Evolutionary conservation across 2,888 invertebrate species (phyloP), one percentile per base, ranked within the genome.

Genomic region (Spodoptera exigua): DNA sequence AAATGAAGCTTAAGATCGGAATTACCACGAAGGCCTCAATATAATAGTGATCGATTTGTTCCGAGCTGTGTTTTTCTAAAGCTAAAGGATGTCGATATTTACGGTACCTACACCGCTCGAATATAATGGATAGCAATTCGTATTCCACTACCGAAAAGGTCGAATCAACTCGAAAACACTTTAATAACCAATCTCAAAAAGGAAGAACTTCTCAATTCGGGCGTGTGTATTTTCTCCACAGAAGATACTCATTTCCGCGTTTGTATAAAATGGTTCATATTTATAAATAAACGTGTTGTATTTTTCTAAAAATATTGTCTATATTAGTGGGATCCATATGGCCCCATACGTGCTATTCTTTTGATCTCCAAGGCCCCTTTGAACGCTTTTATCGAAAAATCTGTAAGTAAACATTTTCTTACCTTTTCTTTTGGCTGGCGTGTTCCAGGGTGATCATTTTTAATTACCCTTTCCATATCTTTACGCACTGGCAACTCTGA

Each of bases 241-340:
- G 34, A 40, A 14, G 49, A 56, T 64, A 46, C 43, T 44, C 21
- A 48, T 72, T 55, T 59, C 51, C 54, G 36, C 60, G 60, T 69
- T 48, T 72, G 53, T 68, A 47, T 61, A 71, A 64, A 71, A 48
- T 57, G 13, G 16, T 68, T 47, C 37, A 43, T 61, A 48, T 64
- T 64, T 64, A 56, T 55, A 63, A 63, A 74, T 59, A 68, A 41
- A 56, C 56, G 48, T 36, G 37, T 5, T 40, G 13, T 51, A 59
- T 59, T 64, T 55, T 61, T 64, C 64, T 47, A 59, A 56, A 61
- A 64, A 58, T 74, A 58, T 56, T 59, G 46, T 37, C 62, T 68
- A 14, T 55, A 68, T 48, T 55, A 47, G 69, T 46, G 59, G 49
- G 46, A 57, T 65, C 74, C 72, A 74, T 70, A 74, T 73, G 72